A percentile compares a stretch with the other conserved stretches of the same genome.
Evolutionary conservation across 35 echinoderm and acorn worm species (phyloP).

Genomic region (Stichopus chloronotus): DNA sequence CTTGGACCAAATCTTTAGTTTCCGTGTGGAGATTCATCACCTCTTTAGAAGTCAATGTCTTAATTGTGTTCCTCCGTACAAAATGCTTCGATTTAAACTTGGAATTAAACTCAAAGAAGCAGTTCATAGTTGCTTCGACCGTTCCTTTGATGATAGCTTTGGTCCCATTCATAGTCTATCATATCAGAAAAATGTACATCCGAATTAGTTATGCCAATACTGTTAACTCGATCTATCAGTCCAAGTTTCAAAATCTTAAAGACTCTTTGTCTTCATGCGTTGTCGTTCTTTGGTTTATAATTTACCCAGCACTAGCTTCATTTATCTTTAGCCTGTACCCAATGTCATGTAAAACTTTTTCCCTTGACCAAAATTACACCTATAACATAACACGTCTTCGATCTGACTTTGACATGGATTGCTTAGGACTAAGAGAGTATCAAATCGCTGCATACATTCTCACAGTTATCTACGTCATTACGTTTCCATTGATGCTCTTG

Average conservation of each 20-base stretch:
- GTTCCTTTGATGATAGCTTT: neutral
- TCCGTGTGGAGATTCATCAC: neutral
- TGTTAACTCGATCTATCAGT: neutral
- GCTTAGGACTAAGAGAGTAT: neutral
- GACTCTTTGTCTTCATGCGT: neutral
- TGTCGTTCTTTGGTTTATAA: neutral
- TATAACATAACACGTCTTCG: conserved; percentile 15
- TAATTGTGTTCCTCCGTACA: neutral
- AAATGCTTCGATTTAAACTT: neutral
- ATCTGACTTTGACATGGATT: conserved; percentile 32
- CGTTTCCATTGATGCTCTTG: neutral
- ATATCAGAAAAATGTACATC: neutral
- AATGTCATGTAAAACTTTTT: neutral
- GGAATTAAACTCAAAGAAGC: neutral
- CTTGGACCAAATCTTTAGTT: neutral
- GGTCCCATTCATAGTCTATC: neutral
- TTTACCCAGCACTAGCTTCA: conserved; percentile 1
- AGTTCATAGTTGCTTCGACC: conserved; percentile 1
- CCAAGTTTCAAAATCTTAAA: conserved; percentile 11
- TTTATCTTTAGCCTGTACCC: conserved; percentile 36
- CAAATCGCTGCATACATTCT: neutral
- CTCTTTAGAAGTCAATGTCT: neutral
- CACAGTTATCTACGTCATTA: conserved; percentile 19
- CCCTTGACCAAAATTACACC: neutral
- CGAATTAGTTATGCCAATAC: neutral